Evolutionary conservation across 2,888 invertebrate species (phyloP), one percentile per base, ranked within the genome.

Genomic region (Selenia dentaria): DNA sequence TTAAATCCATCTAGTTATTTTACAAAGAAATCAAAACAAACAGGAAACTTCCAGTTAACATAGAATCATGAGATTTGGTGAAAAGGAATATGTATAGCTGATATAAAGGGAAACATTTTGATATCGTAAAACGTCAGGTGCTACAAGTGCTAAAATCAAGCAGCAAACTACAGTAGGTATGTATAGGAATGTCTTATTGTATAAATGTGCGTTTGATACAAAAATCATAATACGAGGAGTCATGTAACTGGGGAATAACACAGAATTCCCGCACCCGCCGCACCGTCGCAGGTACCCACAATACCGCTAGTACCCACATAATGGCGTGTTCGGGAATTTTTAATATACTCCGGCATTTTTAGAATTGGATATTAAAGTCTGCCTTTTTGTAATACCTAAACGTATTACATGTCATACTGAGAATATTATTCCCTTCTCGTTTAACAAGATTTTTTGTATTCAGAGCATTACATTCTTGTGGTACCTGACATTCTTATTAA

Each of bases 241-340:
- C 24, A 13, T 12, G 14, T 29, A 22, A 14, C 29, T 1, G 6
- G 25, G 11, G 32, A 31, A 34, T 16, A 33, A 41, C 11, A 31
- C 33, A 31, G 26, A 33, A 26, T 32, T 38, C 11, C 25, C 25
- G 36, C 10, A 34, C 27, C 25, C 5, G 18, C 8, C 25, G 9
- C 11, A 31, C 20, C 26, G 3, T 3, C 20, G 33, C 22, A 22
- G 16, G 16, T 22, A 8, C 22, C 22, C 18, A 8, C 8, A 22
- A 22, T 22, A 22, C 22, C 22, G 3, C 6, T 6, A 8, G 27
- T 25, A 26, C 28, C 38, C 29, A 11, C 12, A 26, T 27, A 36
- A 33, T 33, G 14, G 26, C 10, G n/a, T 27, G 24, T 39, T 31
- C 26, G 14, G 46, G 46, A 40, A 40, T 46, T 40, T 40, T 39